Evolutionary conservation across 1,140 invertebrate species (phyloP).

Genomic region (Euura saliciscinereae): DNA sequence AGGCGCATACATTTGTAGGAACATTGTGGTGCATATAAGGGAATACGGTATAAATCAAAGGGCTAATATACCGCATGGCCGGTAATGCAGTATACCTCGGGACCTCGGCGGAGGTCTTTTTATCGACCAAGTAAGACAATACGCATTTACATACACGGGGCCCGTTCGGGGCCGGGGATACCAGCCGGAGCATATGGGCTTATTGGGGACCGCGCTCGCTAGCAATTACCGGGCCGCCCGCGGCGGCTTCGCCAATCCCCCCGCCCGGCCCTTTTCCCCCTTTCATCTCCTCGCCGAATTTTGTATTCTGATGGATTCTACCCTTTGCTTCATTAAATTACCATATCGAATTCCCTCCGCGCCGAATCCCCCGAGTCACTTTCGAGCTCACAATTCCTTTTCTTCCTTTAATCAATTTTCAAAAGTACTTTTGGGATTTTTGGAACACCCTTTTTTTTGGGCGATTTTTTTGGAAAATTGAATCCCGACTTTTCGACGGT

Average conservation of each 20-base stretch:
- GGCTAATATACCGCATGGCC: conserved; percentile 52
- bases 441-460: no score
- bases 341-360: no score
- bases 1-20: conserved; percentile 4
- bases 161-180: neutral
- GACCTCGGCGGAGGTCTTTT: conserved; percentile 48
- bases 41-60: conserved; percentile 56
- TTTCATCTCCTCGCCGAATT: conserved; percentile 15
- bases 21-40: conserved; percentile 49
- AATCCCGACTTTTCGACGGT: no score
- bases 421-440: no score
- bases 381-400: no score
- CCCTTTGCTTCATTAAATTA: no score
- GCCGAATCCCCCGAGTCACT: no score
- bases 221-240: conserved; percentile 32
- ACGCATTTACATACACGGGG: conserved; percentile 54
- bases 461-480: no score
- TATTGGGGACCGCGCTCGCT: conserved; percentile 42
- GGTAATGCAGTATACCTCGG: conserved; percentile 42
- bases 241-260: conserved; percentile 27
- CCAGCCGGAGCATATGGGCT: conserved; percentile 39
- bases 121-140: conserved; percentile 57
- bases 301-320: neutral
- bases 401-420: no score
- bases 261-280: conserved; percentile 8